Base-by-base conservation (phyloP, 2,888 invertebrate species). In the Cheilosia vernalis region DNA sequence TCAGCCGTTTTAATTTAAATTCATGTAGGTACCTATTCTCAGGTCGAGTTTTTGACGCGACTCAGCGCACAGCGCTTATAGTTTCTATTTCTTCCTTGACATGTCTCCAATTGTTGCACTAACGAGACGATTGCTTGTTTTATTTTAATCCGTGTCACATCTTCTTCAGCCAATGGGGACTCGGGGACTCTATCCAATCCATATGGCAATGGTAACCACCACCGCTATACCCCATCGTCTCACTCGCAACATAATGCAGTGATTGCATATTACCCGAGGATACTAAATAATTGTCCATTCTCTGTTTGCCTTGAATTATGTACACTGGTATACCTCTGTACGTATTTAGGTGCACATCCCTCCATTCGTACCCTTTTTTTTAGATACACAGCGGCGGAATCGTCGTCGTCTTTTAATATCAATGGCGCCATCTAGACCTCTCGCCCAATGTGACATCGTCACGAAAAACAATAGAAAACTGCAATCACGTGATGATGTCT, bases 371-470 rank as follows among this genome's bases (percentile, higher is more conserved):
- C 17, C n/a, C 10, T 55, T 30, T 70, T 51, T 72, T 72, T 15
- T 1, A n/a, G 66, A 55, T 72, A 37, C 56, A 76, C 61, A 56
- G 49, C 13, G 49, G 64, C 9, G 49, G 64, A 76, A 44, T 70
- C 42, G 44, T 84, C 56, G 53, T 84, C 63, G 53, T 67, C 66
- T 51, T 49, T 51, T 78, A 56, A 66, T 88, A 88, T 88, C 88
- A 87, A 63, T 87, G 88, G 88, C 88, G 88, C 88, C 88, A 88
- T 88, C 88, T 88, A 88, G 83, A 88, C 88, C 87, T 88, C 87
- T 88, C 87, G 82, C 86, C 88, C 88, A 87, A 88, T 87, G 88
- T 87, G 88, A 88, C 88, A 88, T 88, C 87, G 88, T 88, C 88
- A 87, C 88, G 88, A 88, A 84, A 86, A 88, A 87, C 87, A 86